Evolutionary conservation across 2,113 vertebrate genomes (phyloP), one percentile per base, ranked within the genome.

Genomic region (Cinclus mexicanus): DNA sequence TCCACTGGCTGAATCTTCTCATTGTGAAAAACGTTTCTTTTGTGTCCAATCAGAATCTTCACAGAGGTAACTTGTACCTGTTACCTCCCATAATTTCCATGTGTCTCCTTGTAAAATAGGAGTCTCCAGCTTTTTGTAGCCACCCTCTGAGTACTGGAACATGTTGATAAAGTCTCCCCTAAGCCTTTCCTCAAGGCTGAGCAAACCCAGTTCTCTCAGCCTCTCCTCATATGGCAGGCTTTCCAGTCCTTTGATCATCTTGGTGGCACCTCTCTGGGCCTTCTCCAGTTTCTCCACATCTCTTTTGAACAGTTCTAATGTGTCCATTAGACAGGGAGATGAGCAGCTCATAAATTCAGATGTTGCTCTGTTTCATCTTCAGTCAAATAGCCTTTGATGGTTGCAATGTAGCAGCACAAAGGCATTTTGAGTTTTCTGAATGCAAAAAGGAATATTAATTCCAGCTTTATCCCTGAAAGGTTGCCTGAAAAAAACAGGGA

Each of bases 311-410:
- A 12, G 63, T 94, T 53, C 56, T 76, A 15, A 39, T 44, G 60
- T 77, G 56, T 42, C 69, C 64, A n/a, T 91, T 88, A 81, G 76
- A 74, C 25, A 83, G 47, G 60, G 60, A 93, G 77, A 72, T 87
- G 81, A 93, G 47, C 67, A 89, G 67, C 63, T 97, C 91, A 71
- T 74, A 94, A 97, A 96, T 96, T 87, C 80, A 93, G 64, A 75
- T 85, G 60, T 74, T 92, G 22, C 83, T 93, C 39, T 94, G 59
- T 93, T 97, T 91, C 70, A 47, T 87, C 61, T 92, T 95, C 57
- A 76, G 83, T 90, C 61, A 96, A 22, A 93, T 91, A 94, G 87
- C 87, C 83, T 96, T 95, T 94, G 80, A 93, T 96, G 91, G 42
- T 64, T 85, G 26, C 68, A 94, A 78, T 75, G 77, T 41, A 85